Percentiles rank a stretch among this genome's conserved stretches.
Conservation (phyloP, 2,113 vertebrate genomes). For the Neomonachus schauinslandi region DNA sequence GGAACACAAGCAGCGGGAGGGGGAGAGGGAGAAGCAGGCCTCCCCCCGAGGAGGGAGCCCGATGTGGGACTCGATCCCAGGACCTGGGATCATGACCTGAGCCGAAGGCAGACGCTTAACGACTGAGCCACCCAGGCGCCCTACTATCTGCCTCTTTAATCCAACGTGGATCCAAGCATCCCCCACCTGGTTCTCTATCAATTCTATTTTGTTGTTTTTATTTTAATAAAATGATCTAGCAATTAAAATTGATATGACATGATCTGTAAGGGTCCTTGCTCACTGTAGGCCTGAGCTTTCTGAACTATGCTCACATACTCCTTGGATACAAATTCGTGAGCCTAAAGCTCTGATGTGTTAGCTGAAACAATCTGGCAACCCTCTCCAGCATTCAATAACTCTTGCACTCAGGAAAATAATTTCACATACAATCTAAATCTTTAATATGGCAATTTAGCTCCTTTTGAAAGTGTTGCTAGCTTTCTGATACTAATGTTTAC, state of each 20-base stretch:
- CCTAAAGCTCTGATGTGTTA: not conserved
- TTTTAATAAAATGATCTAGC: not conserved
- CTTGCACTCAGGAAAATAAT: conserved; percentile 36
- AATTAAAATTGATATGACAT: not conserved
- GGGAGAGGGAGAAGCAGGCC: too few species aligned
- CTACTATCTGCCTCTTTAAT: not conserved
- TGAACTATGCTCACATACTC: not conserved
- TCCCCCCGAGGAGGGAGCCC: too few species aligned
- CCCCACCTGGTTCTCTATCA: not conserved
- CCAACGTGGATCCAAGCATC: not conserved
- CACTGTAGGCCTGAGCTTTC: not conserved
- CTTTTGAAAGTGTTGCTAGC: conserved; percentile 9
- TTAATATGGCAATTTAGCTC: conserved; percentile 61
- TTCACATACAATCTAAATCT: conserved; percentile 21
- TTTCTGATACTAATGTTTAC: conserved; percentile 49
- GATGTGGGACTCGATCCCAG: too few species aligned
- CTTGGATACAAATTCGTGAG: not conserved
- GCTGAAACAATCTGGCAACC: conserved; percentile 30
- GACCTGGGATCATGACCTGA: too few species aligned
- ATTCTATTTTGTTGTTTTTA: not conserved
- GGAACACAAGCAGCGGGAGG: too few species aligned
- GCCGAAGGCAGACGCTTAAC: too few species aligned
- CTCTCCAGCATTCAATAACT: conserved; percentile 5
- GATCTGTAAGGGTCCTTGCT: not conserved
- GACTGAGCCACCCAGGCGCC: too few species aligned